These are phyloP conservation scores for Antheraea mylitta DNA, from an alignment of 1,140 invertebrate genomes.

Conservation along the genomic window DNA sequence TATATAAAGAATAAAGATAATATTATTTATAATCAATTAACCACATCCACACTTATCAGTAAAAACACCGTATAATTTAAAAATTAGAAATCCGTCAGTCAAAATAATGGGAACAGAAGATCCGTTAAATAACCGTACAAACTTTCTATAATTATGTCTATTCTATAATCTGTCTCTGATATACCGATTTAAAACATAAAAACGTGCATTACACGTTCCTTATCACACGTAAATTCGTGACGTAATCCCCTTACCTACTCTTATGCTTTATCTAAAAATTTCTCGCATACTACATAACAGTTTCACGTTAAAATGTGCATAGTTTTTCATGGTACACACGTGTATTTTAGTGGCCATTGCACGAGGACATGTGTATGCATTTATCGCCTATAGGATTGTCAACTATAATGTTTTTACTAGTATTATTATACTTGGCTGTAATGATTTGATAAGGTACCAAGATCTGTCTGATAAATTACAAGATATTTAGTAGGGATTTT, in stretches of 20 bases:
- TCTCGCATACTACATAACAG: background rate
- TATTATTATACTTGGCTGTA: background rate
- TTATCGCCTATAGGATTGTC: background rate
- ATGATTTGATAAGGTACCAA: too few species aligned
- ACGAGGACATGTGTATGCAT: background rate
- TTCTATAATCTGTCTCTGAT: too few species aligned
- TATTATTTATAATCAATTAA: too few species aligned
- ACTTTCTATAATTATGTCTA: background rate
- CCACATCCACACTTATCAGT: too few species aligned
- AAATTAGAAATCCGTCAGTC: too few species aligned
- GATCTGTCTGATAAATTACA: too few species aligned
- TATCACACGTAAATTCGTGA: background rate
- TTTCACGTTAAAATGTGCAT: background rate
- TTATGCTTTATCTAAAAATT: slow-evolving; percentile 1
- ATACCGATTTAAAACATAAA: background rate
- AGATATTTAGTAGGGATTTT: too few species aligned
- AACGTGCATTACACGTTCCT: background rate
- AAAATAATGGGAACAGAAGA: background rate
- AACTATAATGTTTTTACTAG: background rate
- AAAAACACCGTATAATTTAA: too few species aligned
- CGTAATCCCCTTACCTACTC: background rate
- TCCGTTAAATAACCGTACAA: too few species aligned
- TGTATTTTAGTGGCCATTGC: slow-evolving; percentile 1
- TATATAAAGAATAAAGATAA: too few species aligned
- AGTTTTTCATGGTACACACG: background rate